Evolutionary conservation across 1,140 invertebrate genomes (phyloP), one percentile per base, ranked within the genome.

Genomic region (Caenorhabditis remanei): DNA sequence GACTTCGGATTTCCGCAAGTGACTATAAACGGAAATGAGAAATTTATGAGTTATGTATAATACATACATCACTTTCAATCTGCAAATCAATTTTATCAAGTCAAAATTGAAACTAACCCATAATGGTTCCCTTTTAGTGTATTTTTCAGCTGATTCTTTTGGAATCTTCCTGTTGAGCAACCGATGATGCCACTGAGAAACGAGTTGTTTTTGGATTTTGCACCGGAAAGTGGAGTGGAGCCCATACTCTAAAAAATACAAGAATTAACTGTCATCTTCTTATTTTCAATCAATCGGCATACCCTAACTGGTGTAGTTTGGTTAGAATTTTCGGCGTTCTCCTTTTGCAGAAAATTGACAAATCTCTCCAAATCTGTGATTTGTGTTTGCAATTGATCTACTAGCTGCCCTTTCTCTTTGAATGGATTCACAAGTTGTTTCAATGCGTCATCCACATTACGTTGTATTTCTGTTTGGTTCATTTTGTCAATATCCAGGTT

Each of bases 361-460:
- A 99, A 99, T 87, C 97, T 95, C 93, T 99, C 98, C 92, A 99
- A 94, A 93, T 99, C 98, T 67, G 95, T 95, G 75, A 99, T 97
- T 93, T 99, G 98, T 16, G 91, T 93, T 93, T 98, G 98, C 13
- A 99, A 93, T 93, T 99, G 98, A 53, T 94, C 94, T 6, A 99
- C 97, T 24, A 98, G 93, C 93, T 98, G 96, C 92, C 98, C 97
- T 93, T 99, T 99, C 94, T 98, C 97, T 93, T 97, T 96, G 86
- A 97, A 94, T 14, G 97, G 97, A 90, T 96, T 98, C 6, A 98
- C 95, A 91, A 98, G 95, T 93, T 96, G 94, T 92, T 94, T 94
- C 90, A 96, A 95, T 88, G 94, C 95, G 90, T 94, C 94, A 93
- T 95, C 95, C 58, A 97, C 96, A 93, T 96, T 95, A 91, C 94